A percentile compares a stretch with the other conserved stretches of the same genome.
Conservation (phyloP, 2,113 vertebrate genomes). For the Sarotherodon lohbergeri region DNA sequence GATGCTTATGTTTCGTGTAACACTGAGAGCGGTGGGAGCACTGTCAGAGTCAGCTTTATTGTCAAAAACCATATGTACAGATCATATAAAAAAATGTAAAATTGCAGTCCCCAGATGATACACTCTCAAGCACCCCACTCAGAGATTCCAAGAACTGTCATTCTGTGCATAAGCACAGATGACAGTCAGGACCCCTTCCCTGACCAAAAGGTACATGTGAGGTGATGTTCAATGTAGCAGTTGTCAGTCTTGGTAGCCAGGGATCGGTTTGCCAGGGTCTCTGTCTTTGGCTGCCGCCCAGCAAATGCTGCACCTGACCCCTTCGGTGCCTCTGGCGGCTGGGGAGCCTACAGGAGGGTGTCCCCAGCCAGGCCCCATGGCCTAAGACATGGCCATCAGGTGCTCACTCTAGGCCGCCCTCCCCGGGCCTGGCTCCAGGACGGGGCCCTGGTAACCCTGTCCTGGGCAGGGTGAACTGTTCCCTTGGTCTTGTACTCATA, state of each 20-base stretch:
- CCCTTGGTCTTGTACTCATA: background rate
- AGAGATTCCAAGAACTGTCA: background rate
- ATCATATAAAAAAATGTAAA: rapidly evolving
- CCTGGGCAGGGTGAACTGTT: background rate
- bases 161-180: background rate
- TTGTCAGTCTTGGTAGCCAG: background rate
- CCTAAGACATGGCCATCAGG: background rate
- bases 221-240: background rate
- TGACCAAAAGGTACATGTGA: background rate
- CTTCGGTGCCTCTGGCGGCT: background rate
- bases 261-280: background rate
- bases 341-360: background rate
- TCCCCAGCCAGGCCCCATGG: background rate
- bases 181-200: background rate
- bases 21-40: background rate
- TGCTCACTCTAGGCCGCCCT: background rate
- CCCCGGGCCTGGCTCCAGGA: background rate
- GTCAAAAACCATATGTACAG: background rate
- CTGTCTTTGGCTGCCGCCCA: background rate
- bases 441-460: background rate
- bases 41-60: background rate
- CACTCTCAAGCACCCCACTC: background rate
- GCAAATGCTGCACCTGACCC: background rate
- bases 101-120: background rate
- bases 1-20: background rate